Percentiles rank a stretch among this genome's conserved stretches.
phyloP scores from a whole-genome alignment of 2,113 vertebrate genomes.

The Telmatochromis sp. region DNA sequence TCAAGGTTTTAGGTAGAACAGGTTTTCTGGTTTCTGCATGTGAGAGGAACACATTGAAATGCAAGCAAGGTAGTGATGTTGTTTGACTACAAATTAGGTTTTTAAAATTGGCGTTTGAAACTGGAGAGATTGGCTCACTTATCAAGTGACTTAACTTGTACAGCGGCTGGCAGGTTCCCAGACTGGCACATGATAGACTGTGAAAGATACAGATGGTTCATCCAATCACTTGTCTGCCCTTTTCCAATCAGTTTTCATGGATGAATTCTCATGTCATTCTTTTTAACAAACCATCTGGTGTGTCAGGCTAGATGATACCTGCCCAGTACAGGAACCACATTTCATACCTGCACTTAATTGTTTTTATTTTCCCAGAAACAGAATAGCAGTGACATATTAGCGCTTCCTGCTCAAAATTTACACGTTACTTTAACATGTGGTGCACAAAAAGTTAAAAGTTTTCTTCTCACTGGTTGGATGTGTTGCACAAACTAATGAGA shows the following conservation, averaged over 20 bases:
- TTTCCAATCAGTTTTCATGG: not conserved
- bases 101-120: not conserved
- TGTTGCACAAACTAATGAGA: not conserved
- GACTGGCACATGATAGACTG: not conserved
- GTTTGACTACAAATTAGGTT: not conserved
- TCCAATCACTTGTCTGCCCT: not conserved
- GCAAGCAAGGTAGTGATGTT: not conserved
- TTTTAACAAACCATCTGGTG: not conserved
- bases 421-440: not conserved
- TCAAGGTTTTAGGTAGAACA: not conserved
- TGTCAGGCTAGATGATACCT: not conserved
- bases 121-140: not conserved
- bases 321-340: not conserved
- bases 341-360: not conserved
- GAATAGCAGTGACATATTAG: not conserved
- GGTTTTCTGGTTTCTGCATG: not conserved
- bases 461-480: not conserved
- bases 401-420: accelerated
- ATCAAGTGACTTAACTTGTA: not conserved
- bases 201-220: not conserved
- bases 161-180: not conserved
- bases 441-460: not conserved
- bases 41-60: not conserved
- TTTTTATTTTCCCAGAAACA: not conserved
- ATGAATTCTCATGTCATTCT: not conserved